A percentile compares a stretch with the other conserved stretches of the same genome.
phyloP scores from a whole-genome alignment of 2,113 vertebrate species.

The Brachyhypopomus occidentalis region DNA sequence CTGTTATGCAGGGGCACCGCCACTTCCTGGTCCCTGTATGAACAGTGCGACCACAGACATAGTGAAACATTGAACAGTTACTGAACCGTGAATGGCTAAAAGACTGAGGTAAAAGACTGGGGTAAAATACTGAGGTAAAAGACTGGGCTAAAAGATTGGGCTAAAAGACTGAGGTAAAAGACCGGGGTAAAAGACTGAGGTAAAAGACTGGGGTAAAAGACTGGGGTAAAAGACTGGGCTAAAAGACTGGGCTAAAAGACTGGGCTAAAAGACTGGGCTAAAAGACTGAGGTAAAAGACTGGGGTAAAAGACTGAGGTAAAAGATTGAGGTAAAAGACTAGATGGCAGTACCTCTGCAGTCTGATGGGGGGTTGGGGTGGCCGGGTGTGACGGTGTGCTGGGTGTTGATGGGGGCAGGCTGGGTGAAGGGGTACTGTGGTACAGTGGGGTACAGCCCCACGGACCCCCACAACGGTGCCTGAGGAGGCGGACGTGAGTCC shows the following conservation, averaged over 20 bases:
- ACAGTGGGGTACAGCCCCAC: slow-evolving; percentile 14
- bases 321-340: background rate
- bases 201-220: too few species aligned
- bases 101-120: background rate
- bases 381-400: slow-evolving; percentile 43
- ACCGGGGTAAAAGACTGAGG: background rate
- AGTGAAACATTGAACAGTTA: background rate
- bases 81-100: background rate
- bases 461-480: background rate
- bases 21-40: slow-evolving; percentile 49
- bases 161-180: background rate
- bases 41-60: slow-evolving; percentile 2
- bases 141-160: background rate
- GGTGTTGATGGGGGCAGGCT: slow-evolving; percentile 56
- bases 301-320: too few species aligned
- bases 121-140: background rate
- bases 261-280: background rate
- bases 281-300: background rate
- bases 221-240: too few species aligned
- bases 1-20: slow-evolving; percentile 35
- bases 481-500: slow-evolving; percentile 30
- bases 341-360: slow-evolving; percentile 35
- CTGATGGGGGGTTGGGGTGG: background rate
- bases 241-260: background rate
- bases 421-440: slow-evolving; percentile 29